phyloP scores from a whole-genome alignment of 2,113 vertebrate genomes.

The Notiomystis cincta region DNA sequence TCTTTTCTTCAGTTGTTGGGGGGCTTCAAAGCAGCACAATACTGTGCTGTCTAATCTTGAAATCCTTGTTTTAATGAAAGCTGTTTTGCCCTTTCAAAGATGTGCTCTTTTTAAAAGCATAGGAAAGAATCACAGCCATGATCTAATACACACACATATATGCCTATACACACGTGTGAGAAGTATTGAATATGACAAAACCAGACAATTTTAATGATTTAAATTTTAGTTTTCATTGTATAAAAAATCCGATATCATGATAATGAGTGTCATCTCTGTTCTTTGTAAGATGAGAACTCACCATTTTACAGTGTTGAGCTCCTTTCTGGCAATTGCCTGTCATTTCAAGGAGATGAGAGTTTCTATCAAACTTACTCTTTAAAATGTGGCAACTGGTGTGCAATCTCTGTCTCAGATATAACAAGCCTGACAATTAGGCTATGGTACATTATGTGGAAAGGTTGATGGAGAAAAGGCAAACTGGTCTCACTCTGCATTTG shows the following conservation, averaged over 20 bases:
- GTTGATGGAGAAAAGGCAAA: neutral
- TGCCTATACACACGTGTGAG: no score
- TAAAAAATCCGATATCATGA: neutral
- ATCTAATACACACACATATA: neutral
- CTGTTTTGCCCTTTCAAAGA: neutral
- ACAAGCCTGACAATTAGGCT: neutral
- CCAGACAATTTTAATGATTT: neutral
- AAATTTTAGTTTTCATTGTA: neutral
- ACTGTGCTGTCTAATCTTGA: neutral
- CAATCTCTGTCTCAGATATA: neutral
- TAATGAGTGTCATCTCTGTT: neutral
- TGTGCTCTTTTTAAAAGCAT: neutral
- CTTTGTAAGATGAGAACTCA: neutral
- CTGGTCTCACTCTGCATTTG: neutral
- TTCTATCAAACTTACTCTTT: neutral
- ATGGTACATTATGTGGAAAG: neutral
- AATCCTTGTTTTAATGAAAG: constrained; percentile 26
- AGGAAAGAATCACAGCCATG: neutral
- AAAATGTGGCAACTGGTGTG: neutral
- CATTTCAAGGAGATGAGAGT: neutral
- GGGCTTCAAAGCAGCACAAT: neutral
- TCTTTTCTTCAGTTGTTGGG: neutral
- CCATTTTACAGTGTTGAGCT: neutral
- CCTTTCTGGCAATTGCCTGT: neutral
- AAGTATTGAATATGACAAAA: neutral